Evolutionary conservation across 2,113 vertebrate genomes (phyloP).

Genomic region (Chiloscyllium plagiosum): DNA sequence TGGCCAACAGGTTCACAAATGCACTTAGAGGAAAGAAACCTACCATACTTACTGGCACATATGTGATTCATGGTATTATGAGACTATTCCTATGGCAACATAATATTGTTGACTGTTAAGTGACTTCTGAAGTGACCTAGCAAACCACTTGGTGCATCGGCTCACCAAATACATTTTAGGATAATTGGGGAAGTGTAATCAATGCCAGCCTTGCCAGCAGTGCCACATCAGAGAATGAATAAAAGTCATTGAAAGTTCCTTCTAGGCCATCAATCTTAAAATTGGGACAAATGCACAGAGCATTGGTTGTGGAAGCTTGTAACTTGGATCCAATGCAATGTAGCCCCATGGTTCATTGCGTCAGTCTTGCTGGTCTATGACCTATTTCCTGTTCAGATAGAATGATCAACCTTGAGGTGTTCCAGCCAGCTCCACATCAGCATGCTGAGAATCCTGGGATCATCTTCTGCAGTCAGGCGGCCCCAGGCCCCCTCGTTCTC

Average conservation of each 20-base stretch:
- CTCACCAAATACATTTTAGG: not conserved
- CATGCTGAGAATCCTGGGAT: constrained; percentile 60
- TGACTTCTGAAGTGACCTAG: not conserved
- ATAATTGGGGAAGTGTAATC: not conserved
- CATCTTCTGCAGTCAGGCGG: constrained; percentile 56
- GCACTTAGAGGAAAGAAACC: not conserved
- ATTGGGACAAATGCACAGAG: not conserved
- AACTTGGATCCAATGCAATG: too few species aligned
- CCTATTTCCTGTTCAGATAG: not conserved
- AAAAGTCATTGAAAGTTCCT: not conserved
- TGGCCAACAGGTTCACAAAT: not conserved
- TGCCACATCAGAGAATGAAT: not conserved
- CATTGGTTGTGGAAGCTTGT: not conserved
- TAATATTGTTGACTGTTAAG: not conserved
- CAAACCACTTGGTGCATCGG: not conserved
- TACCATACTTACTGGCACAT: not conserved
- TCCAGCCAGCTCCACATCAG: constrained; percentile 69
- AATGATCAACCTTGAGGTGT: constrained; percentile 53
- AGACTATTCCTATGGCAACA: not conserved
- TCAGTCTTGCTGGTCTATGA: not conserved
- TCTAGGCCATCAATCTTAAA: not conserved
- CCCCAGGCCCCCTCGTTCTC: constrained; percentile 62
- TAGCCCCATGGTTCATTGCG: not conserved
- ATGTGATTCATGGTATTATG: not conserved
- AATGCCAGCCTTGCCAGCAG: not conserved